phyloP scores from a whole-genome alignment of 1,140 invertebrate genomes.

The Gryon sp. region DNA sequence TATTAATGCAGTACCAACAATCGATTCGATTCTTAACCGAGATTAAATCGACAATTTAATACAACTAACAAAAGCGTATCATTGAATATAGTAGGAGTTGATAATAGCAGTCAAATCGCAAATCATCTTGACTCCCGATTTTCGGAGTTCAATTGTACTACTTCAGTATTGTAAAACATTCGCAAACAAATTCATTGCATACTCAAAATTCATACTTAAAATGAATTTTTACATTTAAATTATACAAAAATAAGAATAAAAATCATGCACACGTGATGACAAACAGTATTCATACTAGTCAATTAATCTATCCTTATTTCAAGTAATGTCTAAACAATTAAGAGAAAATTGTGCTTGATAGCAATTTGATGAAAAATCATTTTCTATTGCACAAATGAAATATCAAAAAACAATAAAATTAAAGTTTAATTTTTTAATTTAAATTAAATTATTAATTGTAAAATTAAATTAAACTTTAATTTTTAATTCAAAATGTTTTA shows the following conservation, averaged over 20 bases:
- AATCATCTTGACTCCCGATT: not conserved
- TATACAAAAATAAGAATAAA: not conserved
- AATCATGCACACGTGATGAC: conserved; percentile 1
- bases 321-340: conserved; percentile 6
- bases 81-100: not conserved
- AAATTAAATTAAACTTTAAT: too few species aligned
- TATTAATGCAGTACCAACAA: too few species aligned
- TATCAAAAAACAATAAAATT: too few species aligned
- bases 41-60: not conserved
- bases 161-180: not conserved
- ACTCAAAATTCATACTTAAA: too few species aligned
- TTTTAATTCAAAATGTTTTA: too few species aligned
- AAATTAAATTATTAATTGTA: too few species aligned
- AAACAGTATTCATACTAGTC: too few species aligned
- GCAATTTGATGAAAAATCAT: too few species aligned
- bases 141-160: conserved; percentile 10
- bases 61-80: conserved; percentile 9
- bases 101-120: conserved; percentile 1
- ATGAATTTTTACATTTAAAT: not conserved
- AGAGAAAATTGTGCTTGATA: conserved; percentile 7
- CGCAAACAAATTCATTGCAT: not conserved
- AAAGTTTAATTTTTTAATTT: too few species aligned
- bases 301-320: too few species aligned
- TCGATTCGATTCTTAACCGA: too few species aligned
- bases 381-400: too few species aligned